Conservation (phyloP, 2,797 vertebrate species). For the Rhinoraja longicauda region DNA sequence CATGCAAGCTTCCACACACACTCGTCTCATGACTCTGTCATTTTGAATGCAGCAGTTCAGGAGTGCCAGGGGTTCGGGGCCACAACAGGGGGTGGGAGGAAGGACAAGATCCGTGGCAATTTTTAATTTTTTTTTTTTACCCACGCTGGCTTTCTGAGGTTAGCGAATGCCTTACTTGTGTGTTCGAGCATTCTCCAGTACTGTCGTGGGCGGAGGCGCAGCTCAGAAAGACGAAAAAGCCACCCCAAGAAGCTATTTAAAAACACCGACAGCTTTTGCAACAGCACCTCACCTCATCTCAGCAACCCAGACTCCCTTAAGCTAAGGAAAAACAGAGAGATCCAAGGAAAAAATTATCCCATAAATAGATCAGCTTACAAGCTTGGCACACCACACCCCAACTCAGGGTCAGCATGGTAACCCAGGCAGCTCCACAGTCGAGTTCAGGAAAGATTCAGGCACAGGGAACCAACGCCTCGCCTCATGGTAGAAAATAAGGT, state of each 20-base stretch:
- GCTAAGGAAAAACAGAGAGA: too few relatives aligned
- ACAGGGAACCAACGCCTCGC: too few relatives aligned
- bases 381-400: too few relatives aligned
- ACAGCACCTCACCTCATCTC: too few relatives aligned
- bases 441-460: too few relatives aligned
- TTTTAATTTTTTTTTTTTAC: background rate
- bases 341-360: too few relatives aligned
- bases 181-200: too few relatives aligned
- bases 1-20: constrained; percentile 19
- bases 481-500: too few relatives aligned
- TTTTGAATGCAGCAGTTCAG: constrained; percentile 11
- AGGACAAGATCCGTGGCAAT: background rate
- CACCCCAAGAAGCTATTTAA: background rate
- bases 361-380: too few relatives aligned
- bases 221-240: background rate
- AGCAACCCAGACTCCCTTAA: too few relatives aligned
- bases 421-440: too few relatives aligned
- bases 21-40: constrained; percentile 12
- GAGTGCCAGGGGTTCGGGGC: background rate
- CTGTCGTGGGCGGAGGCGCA: background rate
- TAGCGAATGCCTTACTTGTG: background rate
- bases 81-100: background rate
- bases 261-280: background rate
- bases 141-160: background rate
- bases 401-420: too few relatives aligned